These are phyloP conservation scores for Sylvia atricapilla DNA, from an alignment of 2,113 vertebrate species.

Conservation along the genomic window DNA sequence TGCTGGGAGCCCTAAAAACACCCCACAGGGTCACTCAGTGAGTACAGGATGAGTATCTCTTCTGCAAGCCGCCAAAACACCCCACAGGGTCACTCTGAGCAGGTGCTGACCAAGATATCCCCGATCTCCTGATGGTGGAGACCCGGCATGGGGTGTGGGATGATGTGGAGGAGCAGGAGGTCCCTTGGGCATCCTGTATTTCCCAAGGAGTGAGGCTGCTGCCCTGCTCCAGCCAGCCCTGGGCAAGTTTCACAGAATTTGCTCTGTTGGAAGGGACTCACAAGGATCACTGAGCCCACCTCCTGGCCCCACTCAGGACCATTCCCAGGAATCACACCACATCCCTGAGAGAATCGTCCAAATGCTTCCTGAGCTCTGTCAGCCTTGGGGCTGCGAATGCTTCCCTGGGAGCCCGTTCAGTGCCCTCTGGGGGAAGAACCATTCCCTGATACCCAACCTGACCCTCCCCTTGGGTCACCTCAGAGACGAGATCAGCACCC, in stretches of 20 bases:
- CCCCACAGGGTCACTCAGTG: background rate
- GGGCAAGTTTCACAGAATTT: background rate
- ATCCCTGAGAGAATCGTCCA: background rate
- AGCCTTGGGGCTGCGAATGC: background rate
- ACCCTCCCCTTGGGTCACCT: background rate
- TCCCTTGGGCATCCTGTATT: background rate
- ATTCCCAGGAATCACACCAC: background rate
- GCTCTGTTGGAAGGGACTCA: background rate
- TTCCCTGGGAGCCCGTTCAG: background rate
- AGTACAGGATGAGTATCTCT: background rate
- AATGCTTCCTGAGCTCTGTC: background rate
- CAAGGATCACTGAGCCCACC: fast-evolving
- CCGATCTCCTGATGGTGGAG: fast-evolving
- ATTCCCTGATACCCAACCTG: background rate
- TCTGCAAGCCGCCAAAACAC: too few relatives aligned
- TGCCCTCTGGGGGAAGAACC: background rate
- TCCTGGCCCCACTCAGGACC: background rate
- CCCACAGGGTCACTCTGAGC: fast-evolving
- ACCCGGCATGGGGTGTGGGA: too few relatives aligned
- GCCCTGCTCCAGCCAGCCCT: background rate
- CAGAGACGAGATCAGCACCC: background rate
- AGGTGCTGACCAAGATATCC: background rate
- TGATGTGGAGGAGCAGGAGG: background rate
- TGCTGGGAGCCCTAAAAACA: fast-evolving
- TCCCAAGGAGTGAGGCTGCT: background rate